Evolutionary conservation across 2,888 invertebrate species (phyloP), one percentile per base, ranked within the genome.

Genomic region (Drosophila maculinotata): DNA sequence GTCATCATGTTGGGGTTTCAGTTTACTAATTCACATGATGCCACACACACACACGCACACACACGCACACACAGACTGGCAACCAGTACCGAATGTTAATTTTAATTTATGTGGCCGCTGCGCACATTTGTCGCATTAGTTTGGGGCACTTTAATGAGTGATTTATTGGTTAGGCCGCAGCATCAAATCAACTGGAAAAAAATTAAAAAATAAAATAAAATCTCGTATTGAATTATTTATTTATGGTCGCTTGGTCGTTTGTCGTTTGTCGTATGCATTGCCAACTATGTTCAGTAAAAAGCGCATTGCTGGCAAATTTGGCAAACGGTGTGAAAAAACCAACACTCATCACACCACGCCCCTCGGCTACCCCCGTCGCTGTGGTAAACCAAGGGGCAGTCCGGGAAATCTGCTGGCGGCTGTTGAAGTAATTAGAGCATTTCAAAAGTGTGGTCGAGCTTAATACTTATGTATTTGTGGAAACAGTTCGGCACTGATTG

Each of bases 11-110:
- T 81, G 81, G 73, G 76, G 74, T 84, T 79, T 81, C 66, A 76
- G 76, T 84, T 84, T 81, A 84, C 87, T 84, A 84, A 84, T 84
- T 87, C 87, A 76, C 83, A 84, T 76, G 67, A 72, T 76, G 69
- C 20, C 53, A 53, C 49, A 49, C 48, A 56, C 42, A 47, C 23
- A 36, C 38, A 36, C 31, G 42, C 15, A 35, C 26, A 45, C 30
- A 38, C 17, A 47, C 10, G 33, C n/a, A 44, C 20, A 48, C 15
- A 48, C 42, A 31, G 39, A 58, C 41, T 49, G n/a, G 12, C 28
- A 59, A 30, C 39, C 52, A 60, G 59, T 58, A 63, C 39, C 69
- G 62, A 87, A 84, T 83, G 83, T 76, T 81, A 81, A 87, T 84
- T 83, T 87, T 87, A 87, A 83, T 83, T 83, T 87, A 87, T 83